Evolutionary conservation across 2,113 vertebrate species (phyloP).

Genomic region (Myrmophylax atrothorax): DNA sequence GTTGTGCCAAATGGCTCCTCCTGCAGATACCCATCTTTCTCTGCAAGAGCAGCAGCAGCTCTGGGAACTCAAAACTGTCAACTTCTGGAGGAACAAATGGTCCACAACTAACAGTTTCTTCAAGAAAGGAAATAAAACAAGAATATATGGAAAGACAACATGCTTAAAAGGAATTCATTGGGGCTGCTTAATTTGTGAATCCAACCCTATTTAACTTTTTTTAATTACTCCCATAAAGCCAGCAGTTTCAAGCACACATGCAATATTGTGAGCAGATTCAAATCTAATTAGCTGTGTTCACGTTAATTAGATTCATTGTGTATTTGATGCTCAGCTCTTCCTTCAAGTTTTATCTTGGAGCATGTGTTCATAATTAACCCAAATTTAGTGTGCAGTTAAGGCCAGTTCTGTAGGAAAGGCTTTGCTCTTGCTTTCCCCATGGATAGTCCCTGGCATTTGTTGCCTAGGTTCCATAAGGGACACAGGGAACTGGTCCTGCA

Average conservation of each 20-base stretch:
- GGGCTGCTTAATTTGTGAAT: conserved; percentile 31
- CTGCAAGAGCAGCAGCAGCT: rapidly evolving
- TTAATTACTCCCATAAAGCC: conserved; percentile 58
- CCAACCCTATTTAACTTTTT: conserved; percentile 47
- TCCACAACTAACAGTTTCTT: background rate
- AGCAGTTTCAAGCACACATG: background rate
- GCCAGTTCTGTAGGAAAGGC: background rate
- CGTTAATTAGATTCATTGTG: conserved; percentile 62
- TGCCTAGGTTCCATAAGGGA: rapidly evolving
- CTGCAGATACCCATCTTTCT: background rate
- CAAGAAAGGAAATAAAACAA: background rate
- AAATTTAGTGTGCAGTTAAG: conserved; percentile 31
- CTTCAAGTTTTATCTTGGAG: conserved; percentile 51
- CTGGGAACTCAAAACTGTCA: background rate
- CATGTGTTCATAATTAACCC: conserved; percentile 53
- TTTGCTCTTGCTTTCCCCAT: background rate
- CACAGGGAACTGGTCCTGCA: background rate
- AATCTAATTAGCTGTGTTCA: conserved; percentile 61
- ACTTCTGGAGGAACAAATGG: background rate
- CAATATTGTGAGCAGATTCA: conserved; percentile 38
- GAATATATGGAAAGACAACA: background rate
- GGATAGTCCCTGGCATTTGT: background rate
- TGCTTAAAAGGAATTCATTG: conserved; percentile 11
- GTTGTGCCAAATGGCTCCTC: background rate
- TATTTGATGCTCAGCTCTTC: conserved; percentile 48